These are phyloP conservation scores for Andrena dorsata DNA, from an alignment of 2,888 invertebrate genomes.

Conservation along the genomic window DNA sequence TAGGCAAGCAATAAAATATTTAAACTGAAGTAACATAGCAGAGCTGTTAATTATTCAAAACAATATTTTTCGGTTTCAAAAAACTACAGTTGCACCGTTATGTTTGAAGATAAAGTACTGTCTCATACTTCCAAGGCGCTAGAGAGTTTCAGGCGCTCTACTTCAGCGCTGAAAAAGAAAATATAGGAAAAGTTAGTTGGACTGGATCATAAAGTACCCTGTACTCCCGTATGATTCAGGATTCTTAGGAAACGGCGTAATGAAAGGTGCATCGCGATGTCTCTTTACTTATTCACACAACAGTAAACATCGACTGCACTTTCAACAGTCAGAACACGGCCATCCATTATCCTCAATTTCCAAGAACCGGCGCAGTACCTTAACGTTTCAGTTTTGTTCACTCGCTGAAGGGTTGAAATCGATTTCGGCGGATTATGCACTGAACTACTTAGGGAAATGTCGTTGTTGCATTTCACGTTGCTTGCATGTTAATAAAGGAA, in stretches of 20 bases:
- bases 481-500: not conserved
- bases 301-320: constrained; percentile 14
- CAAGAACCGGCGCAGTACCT: not conserved
- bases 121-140: not conserved
- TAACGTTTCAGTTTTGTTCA: not conserved
- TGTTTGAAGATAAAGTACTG: no score
- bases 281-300: constrained; percentile 13
- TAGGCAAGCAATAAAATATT: no score
- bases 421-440: not conserved
- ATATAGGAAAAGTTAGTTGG: not conserved
- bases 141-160: not conserved
- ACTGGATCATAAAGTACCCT: not conserved
- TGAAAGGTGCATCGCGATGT: not conserved
- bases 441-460: not conserved
- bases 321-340: not conserved
- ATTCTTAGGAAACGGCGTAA: not conserved
- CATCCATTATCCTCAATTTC: not conserved
- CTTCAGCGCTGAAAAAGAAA: not conserved
- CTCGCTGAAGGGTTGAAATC: not conserved
- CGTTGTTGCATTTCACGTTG: not conserved
- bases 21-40: no score
- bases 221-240: not conserved
- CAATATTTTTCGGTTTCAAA: no score
- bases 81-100: no score
- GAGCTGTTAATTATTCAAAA: no score